phyloP scores from a whole-genome alignment of 2,797 vertebrate species.

The Mus spretus region DNA sequence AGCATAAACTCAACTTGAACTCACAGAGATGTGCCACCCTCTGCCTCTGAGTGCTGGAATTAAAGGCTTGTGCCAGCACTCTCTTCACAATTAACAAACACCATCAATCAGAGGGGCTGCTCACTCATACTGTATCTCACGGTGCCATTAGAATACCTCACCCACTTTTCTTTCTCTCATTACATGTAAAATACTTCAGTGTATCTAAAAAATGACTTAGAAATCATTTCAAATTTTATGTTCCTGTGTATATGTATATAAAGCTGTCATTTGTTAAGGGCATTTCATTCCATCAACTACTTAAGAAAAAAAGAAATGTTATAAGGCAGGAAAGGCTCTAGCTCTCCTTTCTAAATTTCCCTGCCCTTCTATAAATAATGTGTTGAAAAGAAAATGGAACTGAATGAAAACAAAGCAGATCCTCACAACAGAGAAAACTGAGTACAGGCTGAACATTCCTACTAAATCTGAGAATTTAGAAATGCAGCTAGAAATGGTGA shows the following conservation, averaged over 20 bases:
- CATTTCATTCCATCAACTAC: slow-evolving; percentile 23
- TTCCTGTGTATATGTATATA: slow-evolving; percentile 44
- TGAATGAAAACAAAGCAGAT: slow-evolving; percentile 51
- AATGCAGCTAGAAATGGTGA: background rate
- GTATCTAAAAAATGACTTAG: slow-evolving; percentile 3
- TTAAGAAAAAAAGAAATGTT: slow-evolving; percentile 38
- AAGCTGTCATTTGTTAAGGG: slow-evolving; percentile 19
- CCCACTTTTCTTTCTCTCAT: background rate
- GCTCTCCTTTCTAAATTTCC: slow-evolving; percentile 32
- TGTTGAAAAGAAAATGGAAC: slow-evolving; percentile 1
- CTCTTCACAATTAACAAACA: background rate
- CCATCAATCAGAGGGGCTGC: background rate
- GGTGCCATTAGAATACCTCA: slow-evolving; percentile 1
- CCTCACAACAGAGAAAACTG: slow-evolving; percentile 26
- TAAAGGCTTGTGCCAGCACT: background rate
- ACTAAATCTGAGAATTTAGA: background rate
- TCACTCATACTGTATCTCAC: background rate
- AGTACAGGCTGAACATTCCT: background rate
- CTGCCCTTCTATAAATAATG: slow-evolving; percentile 32
- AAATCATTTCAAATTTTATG: slow-evolving; percentile 65
- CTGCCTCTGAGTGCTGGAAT: background rate
- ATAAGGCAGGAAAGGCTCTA: background rate
- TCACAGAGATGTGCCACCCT: background rate
- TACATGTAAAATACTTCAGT: background rate
- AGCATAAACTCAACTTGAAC: background rate